Evolutionary conservation across 2,888 invertebrate species (phyloP).

Genomic region (Rhamnusium bicolor): DNA sequence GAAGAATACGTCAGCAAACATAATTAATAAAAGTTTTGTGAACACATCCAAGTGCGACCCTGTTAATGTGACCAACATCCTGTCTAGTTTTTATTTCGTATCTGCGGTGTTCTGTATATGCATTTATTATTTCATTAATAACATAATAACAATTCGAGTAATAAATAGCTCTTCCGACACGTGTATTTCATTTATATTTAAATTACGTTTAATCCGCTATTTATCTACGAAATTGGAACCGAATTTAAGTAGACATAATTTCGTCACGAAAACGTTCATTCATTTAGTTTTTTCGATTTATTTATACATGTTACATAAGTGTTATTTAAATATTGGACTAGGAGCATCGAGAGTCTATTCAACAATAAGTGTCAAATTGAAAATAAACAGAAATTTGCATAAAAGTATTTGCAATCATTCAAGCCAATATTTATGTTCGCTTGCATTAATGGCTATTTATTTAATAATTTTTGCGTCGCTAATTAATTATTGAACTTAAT

Average conservation of each 20-base stretch:
- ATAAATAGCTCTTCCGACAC: not conserved
- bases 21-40: no score
- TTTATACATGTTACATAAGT: conserved; percentile 11
- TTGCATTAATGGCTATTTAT: not conserved
- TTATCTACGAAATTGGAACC: conserved; percentile 4
- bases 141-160: not conserved
- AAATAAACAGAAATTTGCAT: conserved; percentile 18
- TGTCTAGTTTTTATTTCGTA: no score
- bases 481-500: not conserved
- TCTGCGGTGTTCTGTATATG: no score
- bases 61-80: no score
- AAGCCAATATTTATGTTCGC: conserved; percentile 9
- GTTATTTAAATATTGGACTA: conserved; percentile 18
- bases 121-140: no score
- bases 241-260: not conserved
- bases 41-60: no score
- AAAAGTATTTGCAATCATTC: not conserved
- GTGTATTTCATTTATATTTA: conserved; percentile 8
- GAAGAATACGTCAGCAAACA: no score
- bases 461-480: not conserved
- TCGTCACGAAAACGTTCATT: conserved; percentile 10
- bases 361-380: not conserved
- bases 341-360: not conserved
- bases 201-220: not conserved
- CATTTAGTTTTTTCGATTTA: conserved; percentile 5